phyloP scores from a whole-genome alignment of 2,113 vertebrate genomes.

The Varanus salvator region DNA sequence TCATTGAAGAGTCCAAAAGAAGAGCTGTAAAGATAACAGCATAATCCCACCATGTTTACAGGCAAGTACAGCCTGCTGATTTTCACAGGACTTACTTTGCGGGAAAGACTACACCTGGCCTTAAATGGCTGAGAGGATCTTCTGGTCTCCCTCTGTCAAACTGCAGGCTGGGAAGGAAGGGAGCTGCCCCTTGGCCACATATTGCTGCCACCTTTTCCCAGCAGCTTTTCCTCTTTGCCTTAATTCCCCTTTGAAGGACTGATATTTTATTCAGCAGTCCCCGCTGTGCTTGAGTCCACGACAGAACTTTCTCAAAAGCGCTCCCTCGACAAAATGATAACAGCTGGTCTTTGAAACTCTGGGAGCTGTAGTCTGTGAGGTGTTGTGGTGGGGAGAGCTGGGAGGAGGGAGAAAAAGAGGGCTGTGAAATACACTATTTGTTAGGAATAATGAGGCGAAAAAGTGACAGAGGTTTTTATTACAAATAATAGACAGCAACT shows the following conservation, averaged over 20 bases:
- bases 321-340: constrained; percentile 78
- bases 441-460: constrained; percentile 84
- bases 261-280: constrained; percentile 84
- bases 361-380: constrained; percentile 65
- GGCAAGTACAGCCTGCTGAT: not conserved
- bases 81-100: not conserved
- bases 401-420: constrained; percentile 26
- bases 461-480: constrained; percentile 83
- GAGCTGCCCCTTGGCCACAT: not conserved
- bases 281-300: constrained; percentile 71
- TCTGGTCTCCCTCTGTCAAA: constrained; percentile 28
- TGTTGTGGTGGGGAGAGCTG: constrained; percentile 62
- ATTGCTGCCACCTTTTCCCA: constrained; percentile 56
- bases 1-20: not conserved
- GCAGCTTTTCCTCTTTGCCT: constrained; percentile 70
- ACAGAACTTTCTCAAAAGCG: constrained; percentile 80
- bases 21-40: not conserved
- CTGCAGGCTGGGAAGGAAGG: constrained; percentile 24
- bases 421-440: constrained; percentile 76
- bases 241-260: constrained; percentile 80
- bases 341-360: constrained; percentile 84
- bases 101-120: constrained; percentile 3
- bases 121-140: not conserved
- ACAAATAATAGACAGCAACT: constrained; percentile 83
- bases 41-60: not conserved